Evolutionary conservation across 2,797 vertebrate genomes (phyloP).

Genomic region (Molothrus aeneus): DNA sequence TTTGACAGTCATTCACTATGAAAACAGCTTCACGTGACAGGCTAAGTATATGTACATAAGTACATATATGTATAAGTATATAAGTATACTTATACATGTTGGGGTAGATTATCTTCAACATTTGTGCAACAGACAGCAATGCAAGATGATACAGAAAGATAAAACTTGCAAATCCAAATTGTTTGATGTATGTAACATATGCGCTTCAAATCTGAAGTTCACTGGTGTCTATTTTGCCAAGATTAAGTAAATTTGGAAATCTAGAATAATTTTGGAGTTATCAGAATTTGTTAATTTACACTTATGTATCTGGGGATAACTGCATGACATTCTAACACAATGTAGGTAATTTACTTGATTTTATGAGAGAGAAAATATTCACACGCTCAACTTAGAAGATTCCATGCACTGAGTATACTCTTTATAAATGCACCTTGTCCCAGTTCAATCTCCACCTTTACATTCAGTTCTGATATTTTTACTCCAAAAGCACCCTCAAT

Average conservation of each 20-base stretch:
- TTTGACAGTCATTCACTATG: not conserved
- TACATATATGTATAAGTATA: not conserved
- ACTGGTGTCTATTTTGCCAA: not conserved
- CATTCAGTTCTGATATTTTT: not conserved
- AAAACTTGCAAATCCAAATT: not conserved
- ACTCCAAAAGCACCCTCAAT: not conserved
- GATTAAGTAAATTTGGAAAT: not conserved
- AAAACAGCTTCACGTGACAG: not conserved
- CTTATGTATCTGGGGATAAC: not conserved
- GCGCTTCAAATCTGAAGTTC: not conserved
- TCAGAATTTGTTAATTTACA: not conserved
- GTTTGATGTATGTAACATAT: not conserved
- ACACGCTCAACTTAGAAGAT: not conserved
- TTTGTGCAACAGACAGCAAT: not conserved
- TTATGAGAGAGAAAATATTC: not conserved
- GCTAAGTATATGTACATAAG: not conserved
- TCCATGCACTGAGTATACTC: not conserved
- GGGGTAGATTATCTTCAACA: not conserved
- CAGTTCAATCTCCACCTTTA: not conserved
- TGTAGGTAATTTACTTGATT: not conserved
- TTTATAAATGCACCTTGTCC: not conserved
- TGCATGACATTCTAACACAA: not conserved
- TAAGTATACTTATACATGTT: not conserved
- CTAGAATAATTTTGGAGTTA: not conserved
- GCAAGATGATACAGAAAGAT: not conserved